Percentiles rank a stretch among this genome's conserved stretches.
Evolutionary conservation across 1,140 invertebrate genomes (phyloP).

Genomic region (Harlomillsia oculata): DNA sequence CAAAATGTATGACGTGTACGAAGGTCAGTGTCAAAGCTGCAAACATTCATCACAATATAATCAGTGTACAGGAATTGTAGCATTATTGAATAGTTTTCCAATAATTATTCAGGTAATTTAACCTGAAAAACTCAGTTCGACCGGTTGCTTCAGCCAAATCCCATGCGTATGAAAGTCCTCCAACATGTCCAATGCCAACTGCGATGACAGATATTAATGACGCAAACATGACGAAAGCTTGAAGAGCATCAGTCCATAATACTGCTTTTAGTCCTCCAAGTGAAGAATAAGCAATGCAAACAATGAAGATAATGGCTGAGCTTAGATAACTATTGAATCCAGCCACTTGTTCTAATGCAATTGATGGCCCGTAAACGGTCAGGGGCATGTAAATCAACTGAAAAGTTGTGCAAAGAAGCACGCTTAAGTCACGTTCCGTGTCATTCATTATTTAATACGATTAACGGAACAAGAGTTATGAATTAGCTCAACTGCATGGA

Average conservation of each 20-base stretch:
- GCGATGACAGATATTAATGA: slow-evolving; percentile 49
- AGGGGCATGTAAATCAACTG: slow-evolving; percentile 19
- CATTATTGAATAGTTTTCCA: not conserved
- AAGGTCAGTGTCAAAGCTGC: slow-evolving; percentile 45
- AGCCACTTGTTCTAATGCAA: slow-evolving; percentile 49
- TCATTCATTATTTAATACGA: too few species aligned
- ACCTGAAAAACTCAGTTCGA: slow-evolving; percentile 66
- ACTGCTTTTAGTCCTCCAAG: slow-evolving; percentile 51
- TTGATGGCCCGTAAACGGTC: slow-evolving; percentile 8
- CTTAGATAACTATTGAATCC: slow-evolving; percentile 67
- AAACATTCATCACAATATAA: not conserved
- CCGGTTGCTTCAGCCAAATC: slow-evolving; percentile 50
- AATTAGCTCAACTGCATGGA: too few species aligned
- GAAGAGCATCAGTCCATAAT: slow-evolving; percentile 49
- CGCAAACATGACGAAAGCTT: slow-evolving; percentile 45
- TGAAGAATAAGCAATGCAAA: slow-evolving; percentile 87
- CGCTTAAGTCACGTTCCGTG: too few species aligned
- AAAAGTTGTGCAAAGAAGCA: too few species aligned
- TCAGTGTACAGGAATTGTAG: not conserved
- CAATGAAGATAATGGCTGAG: slow-evolving; percentile 72
- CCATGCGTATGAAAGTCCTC: slow-evolving; percentile 60
- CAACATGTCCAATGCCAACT: slow-evolving; percentile 58
- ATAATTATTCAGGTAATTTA: not conserved
- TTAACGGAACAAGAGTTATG: too few species aligned
- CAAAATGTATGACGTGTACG: slow-evolving; percentile 46